A percentile compares a stretch with the other conserved stretches of the same genome.
Evolutionary conservation across 2,888 invertebrate genomes (phyloP).

Genomic region (Melinaea marsaeus): DNA sequence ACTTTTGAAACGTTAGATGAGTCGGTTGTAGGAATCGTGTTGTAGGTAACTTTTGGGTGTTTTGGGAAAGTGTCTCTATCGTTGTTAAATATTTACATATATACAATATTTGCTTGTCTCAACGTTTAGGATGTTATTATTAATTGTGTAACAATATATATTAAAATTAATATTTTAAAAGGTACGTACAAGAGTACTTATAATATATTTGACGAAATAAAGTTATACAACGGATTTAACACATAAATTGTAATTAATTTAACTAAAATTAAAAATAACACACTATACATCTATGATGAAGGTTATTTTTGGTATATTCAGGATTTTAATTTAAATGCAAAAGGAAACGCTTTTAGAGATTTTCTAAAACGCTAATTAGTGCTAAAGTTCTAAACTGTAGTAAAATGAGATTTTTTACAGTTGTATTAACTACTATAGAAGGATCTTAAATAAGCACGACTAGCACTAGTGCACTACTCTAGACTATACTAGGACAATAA

Average conservation of each 20-base stretch:
- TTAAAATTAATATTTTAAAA: not conserved
- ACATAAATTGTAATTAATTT: not conserved
- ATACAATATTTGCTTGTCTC: slow-evolving; percentile 56
- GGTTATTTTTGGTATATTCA: slow-evolving; percentile 4
- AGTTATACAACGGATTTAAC: slow-evolving; percentile 3
- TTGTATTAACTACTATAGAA: slow-evolving; percentile 5
- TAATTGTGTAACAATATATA: slow-evolving; percentile 10
- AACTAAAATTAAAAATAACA: slow-evolving; percentile 14
- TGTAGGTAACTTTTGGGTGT: slow-evolving; percentile 50
- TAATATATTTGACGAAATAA: not conserved
- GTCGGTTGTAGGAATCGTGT: slow-evolving; percentile 47
- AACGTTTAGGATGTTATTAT: slow-evolving; percentile 42
- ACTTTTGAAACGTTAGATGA: slow-evolving; percentile 47
- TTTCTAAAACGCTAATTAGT: slow-evolving; percentile 16
- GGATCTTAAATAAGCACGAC: slow-evolving; percentile 41
- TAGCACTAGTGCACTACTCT: slow-evolving; percentile 61
- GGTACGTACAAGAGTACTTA: not conserved
- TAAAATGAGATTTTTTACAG: slow-evolving; percentile 7
- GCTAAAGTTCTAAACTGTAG: slow-evolving; percentile 11
- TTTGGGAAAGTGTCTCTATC: slow-evolving; percentile 59
- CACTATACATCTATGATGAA: slow-evolving; percentile 17
- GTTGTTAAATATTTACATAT: slow-evolving; percentile 67
- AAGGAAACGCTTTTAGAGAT: slow-evolving; percentile 16
- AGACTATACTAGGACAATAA: slow-evolving; percentile 76
- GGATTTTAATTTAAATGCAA: not conserved